Conservation (phyloP, 2,797 vertebrate genomes). For the Hybognathus amarus region DNA sequence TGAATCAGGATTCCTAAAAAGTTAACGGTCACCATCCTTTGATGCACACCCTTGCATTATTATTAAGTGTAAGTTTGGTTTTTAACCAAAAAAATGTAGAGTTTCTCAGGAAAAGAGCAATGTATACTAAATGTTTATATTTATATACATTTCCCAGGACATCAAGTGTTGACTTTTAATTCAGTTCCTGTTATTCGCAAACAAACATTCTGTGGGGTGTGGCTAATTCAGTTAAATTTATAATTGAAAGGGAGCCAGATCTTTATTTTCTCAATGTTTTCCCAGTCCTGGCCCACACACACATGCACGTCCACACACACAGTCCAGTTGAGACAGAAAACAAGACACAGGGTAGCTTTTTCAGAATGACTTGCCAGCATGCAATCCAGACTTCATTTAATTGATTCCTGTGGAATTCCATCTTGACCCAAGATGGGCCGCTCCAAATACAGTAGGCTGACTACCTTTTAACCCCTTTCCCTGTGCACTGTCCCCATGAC, state of each 20-base stretch:
- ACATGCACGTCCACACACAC: rapidly evolving
- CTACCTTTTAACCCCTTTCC: conserved; percentile 70
- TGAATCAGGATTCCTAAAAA: conserved; percentile 7
- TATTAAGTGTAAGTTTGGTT: background rate
- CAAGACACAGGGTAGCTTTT: conserved; percentile 19
- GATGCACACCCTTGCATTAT: background rate
- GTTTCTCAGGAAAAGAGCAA: background rate
- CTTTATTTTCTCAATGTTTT: background rate
- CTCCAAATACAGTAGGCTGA: conserved; percentile 62
- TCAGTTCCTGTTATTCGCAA: background rate
- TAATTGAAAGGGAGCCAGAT: background rate
- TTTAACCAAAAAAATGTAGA: background rate
- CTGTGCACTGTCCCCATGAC: conserved; percentile 58
- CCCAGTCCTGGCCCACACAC: conserved; percentile 35
- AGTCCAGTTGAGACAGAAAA: background rate
- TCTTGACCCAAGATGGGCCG: conserved; percentile 64
- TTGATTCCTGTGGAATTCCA: conserved; percentile 79
- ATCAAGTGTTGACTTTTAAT: background rate
- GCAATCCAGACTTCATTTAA: conserved; percentile 68
- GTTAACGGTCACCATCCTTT: background rate
- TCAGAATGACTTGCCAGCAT: conserved; percentile 66
- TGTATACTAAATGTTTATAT: background rate
- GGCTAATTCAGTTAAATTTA: background rate
- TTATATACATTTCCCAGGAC: background rate
- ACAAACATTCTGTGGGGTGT: background rate